phyloP scores from a whole-genome alignment of 2,113 vertebrate species.

The Henicopernis longicauda region DNA sequence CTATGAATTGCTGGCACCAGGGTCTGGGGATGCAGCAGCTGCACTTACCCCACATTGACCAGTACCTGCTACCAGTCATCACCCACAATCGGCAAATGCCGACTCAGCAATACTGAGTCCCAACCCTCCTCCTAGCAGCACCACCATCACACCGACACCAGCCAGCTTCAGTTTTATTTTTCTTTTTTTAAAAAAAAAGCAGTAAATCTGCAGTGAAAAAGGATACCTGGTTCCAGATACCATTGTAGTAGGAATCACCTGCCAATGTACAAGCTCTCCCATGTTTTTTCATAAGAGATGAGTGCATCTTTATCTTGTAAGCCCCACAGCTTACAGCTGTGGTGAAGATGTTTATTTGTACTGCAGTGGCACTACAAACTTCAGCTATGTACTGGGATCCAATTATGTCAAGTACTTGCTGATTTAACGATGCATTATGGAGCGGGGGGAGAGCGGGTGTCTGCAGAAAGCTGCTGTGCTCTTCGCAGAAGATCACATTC shows the following conservation, averaged over 20 bases:
- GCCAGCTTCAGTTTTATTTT: neutral
- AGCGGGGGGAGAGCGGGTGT: neutral
- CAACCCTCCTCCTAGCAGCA: neutral
- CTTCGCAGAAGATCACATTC: rapidly evolving
- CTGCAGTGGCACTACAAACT: neutral
- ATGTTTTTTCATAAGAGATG: neutral
- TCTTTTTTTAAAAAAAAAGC: neutral
- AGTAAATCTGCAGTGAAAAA: neutral
- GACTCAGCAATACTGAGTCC: neutral
- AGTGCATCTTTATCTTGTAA: neutral
- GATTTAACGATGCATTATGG: neutral
- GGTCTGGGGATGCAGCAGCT: neutral
- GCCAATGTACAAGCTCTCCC: neutral
- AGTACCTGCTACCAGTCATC: neutral
- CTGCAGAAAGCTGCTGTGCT: neutral
- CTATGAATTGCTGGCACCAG: rapidly evolving
- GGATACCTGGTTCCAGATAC: neutral
- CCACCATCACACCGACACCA: rapidly evolving
- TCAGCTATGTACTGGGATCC: neutral
- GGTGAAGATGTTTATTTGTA: constrained; percentile 23
- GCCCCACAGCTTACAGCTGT: neutral
- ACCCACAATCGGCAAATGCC: rapidly evolving
- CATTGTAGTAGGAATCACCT: neutral
- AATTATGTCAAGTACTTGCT: neutral
- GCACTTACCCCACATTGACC: rapidly evolving